These are phyloP conservation scores for Odontocerum albicorne DNA, from an alignment of 2,888 invertebrate species.

Conservation along the genomic window DNA sequence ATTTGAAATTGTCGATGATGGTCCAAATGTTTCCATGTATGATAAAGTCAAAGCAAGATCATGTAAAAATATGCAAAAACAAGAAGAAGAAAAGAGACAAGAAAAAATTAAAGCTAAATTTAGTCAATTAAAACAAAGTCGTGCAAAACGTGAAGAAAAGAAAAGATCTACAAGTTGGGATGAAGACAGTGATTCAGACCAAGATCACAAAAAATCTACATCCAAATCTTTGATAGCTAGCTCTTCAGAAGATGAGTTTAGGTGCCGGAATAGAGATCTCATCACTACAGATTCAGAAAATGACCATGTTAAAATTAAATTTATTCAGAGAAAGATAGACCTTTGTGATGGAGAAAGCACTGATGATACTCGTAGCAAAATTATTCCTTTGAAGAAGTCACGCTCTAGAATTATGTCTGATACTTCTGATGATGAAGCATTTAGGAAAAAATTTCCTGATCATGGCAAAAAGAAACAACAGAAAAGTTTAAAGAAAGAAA, in stretches of 20 bases:
- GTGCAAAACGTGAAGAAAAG: slow-evolving; percentile 86
- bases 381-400: slow-evolving; percentile 66
- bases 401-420: slow-evolving; percentile 76
- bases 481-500: slow-evolving; percentile 40
- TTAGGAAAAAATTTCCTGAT: slow-evolving; percentile 49
- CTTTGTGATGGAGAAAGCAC: slow-evolving; percentile 51
- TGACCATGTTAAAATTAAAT: slow-evolving; percentile 51
- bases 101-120: slow-evolving; percentile 89
- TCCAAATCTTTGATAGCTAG: slow-evolving; percentile 54
- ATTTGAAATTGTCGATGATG: slow-evolving; percentile 87
- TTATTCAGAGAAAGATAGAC: slow-evolving; percentile 50
- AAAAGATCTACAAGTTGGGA: slow-evolving; percentile 88
- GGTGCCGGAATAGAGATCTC: slow-evolving; percentile 48
- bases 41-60: slow-evolving; percentile 95
- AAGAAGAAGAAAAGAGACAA: slow-evolving; percentile 84
- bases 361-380: slow-evolving; percentile 54
- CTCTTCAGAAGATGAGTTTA: slow-evolving; percentile 58
- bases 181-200: slow-evolving; percentile 77
- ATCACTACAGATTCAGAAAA: slow-evolving; percentile 57
- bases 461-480: slow-evolving; percentile 46
- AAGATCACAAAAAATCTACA: slow-evolving; percentile 47
- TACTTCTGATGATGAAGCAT: slow-evolving; percentile 71
- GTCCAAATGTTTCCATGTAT: slow-evolving; percentile 94
- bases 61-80: slow-evolving; percentile 91
- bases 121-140: slow-evolving; percentile 81